A percentile compares a stretch with the other conserved stretches of the same genome.
Evolutionary conservation across 2,888 invertebrate species (phyloP).

Genomic region (Cantharis nigra): DNA sequence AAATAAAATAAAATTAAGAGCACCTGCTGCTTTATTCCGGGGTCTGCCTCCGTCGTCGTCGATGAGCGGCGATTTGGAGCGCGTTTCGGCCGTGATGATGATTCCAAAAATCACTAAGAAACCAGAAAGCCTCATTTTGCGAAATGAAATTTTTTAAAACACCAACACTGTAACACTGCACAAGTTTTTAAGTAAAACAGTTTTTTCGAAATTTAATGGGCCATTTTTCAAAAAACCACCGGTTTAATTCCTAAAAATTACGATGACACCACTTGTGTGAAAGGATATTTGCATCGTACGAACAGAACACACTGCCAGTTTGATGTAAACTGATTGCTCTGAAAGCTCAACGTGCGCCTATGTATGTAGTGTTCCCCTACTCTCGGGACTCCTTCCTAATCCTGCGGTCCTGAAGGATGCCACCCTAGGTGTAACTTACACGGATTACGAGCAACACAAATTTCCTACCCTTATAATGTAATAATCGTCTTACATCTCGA

Average conservation of each 20-base stretch:
- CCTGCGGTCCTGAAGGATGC: slow-evolving; percentile 46
- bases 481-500: slow-evolving; percentile 10
- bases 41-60: slow-evolving; percentile 46
- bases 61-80: slow-evolving; percentile 48
- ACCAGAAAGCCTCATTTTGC: slow-evolving; percentile 14
- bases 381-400: slow-evolving; percentile 42
- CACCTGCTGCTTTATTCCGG: slow-evolving; percentile 51
- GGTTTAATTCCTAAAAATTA: slow-evolving; percentile 34
- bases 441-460: slow-evolving; percentile 24
- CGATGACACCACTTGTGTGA: slow-evolving; percentile 34
- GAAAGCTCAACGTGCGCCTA: slow-evolving; percentile 44
- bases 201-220: neutral
- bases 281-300: slow-evolving; percentile 29
- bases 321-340: slow-evolving; percentile 43
- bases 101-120: slow-evolving; percentile 24
- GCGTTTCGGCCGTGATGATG: slow-evolving; percentile 29
- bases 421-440: slow-evolving; percentile 30
- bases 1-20: slow-evolving; percentile 26
- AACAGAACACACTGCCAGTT: slow-evolving; percentile 36
- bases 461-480: slow-evolving; percentile 14
- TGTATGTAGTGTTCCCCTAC: slow-evolving; percentile 46
- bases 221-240: slow-evolving; percentile 15
- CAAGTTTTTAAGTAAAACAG: slow-evolving; percentile 1
- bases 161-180: slow-evolving; percentile 33
- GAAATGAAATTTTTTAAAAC: slow-evolving; percentile 9